Evolutionary conservation across 2,797 vertebrate genomes (phyloP).

Genomic region (Cryptoblepharus egeriae): DNA sequence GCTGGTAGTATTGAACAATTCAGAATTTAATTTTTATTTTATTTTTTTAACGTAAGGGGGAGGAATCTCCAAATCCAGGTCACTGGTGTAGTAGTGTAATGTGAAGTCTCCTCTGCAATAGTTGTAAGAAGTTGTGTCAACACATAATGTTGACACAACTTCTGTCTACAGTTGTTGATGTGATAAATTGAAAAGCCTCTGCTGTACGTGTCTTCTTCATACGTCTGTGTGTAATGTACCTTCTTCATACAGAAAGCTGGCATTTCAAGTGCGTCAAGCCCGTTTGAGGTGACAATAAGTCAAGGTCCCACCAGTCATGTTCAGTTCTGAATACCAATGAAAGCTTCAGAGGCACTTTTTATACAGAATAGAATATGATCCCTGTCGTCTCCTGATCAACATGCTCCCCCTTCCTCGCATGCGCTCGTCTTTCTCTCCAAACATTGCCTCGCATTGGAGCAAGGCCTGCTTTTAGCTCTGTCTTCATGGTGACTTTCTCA

Average conservation of each 20-base stretch:
- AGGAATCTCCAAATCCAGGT: conserved; percentile 28
- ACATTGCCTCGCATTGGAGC: conserved; percentile 44
- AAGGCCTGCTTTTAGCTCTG: conserved; percentile 55
- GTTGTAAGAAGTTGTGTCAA: conserved; percentile 55
- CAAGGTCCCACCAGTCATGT: conserved; percentile 33
- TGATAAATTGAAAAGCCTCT: conserved; percentile 57
- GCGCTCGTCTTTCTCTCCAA: conserved; percentile 26
- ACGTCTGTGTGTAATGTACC: too few species aligned
- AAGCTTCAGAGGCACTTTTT: conserved; percentile 50
- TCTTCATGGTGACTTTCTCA: conserved; percentile 65
- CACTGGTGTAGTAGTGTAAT: conserved; percentile 51
- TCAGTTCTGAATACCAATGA: conserved; percentile 51
- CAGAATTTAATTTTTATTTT: neutral
- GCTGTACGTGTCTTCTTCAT: conserved; percentile 57
- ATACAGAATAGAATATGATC: conserved; percentile 31
- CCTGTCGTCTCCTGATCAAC: neutral
- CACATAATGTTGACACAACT: conserved; percentile 53
- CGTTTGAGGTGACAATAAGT: conserved; percentile 54
- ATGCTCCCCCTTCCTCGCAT: neutral
- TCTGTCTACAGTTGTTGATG: conserved; percentile 58
- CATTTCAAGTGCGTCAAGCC: conserved; percentile 53
- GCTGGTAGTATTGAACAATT: conserved; percentile 10
- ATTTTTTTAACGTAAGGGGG: conserved; percentile 8
- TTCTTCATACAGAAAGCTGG: conserved; percentile 54
- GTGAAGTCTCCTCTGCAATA: conserved; percentile 39